Evolutionary conservation across 2,797 vertebrate species (phyloP).

Genomic region (Darevskia nairensis): DNA sequence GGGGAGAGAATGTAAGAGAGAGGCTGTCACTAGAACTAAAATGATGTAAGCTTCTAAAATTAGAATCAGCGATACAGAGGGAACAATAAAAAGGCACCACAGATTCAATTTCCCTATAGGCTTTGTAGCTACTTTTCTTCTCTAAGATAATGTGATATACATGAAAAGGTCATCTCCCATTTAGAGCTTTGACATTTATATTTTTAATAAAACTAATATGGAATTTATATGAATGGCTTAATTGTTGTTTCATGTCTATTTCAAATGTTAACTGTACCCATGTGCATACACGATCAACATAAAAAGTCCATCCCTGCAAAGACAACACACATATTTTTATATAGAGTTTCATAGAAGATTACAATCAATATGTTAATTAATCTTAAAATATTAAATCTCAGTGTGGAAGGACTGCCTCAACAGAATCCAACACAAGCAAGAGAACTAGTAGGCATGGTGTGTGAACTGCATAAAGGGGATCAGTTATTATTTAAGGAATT

Average conservation of each 20-base stretch:
- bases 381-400: not conserved
- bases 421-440: not conserved
- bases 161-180: constrained; percentile 64
- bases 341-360: not conserved
- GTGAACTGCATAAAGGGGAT: not conserved
- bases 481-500: not conserved
- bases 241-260: constrained; percentile 32
- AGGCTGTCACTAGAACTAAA: constrained; percentile 84
- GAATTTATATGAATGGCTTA: constrained; percentile 39
- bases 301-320: not conserved
- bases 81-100: constrained; percentile 79
- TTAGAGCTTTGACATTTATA: constrained; percentile 51
- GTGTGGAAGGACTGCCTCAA: not conserved
- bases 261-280: not conserved
- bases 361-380: not conserved
- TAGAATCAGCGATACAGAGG: constrained; percentile 83
- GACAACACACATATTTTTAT: not conserved
- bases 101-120: constrained; percentile 66
- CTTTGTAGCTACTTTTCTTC: constrained; percentile 50
- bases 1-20: constrained; percentile 72
- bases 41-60: constrained; percentile 96
- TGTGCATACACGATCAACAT: constrained; percentile 33
- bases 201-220: constrained; percentile 37
- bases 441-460: not conserved
- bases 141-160: constrained; percentile 56